phyloP scores from a whole-genome alignment of 2,888 invertebrate species.

The Pteria penguin region DNA sequence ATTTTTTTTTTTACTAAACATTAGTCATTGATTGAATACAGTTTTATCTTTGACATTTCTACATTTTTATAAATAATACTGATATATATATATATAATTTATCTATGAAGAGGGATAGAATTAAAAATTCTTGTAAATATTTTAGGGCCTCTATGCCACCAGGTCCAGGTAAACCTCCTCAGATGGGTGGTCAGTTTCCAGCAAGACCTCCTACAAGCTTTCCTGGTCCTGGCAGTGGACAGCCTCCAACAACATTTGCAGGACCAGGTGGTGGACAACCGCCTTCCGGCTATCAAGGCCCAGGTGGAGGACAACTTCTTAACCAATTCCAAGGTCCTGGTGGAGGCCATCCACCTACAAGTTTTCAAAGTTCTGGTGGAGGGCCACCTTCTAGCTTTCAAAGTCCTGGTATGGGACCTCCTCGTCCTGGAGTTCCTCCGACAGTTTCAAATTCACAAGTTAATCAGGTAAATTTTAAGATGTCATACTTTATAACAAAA shows the following conservation, averaged over 20 bases:
- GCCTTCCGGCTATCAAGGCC: background rate
- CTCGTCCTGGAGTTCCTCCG: too few species aligned
- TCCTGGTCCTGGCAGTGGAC: background rate
- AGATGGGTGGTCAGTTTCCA: constrained; percentile 24
- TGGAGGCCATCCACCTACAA: background rate
- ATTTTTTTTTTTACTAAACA: too few species aligned
- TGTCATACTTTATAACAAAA: too few species aligned
- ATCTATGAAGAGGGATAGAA: background rate
- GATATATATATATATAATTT: too few species aligned
- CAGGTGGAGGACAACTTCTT: background rate
- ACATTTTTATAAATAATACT: too few species aligned
- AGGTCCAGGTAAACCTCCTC: constrained; percentile 37
- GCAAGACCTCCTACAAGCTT: constrained; percentile 7
- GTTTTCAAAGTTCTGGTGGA: background rate
- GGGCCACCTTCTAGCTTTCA: background rate
- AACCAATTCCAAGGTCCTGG: background rate
- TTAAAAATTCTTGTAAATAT: background rate
- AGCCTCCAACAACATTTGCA: background rate
- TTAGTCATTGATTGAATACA: too few species aligned
- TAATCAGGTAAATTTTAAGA: too few species aligned
- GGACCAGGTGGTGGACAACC: background rate
- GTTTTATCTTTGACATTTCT: too few species aligned
- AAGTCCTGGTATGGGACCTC: too few species aligned
- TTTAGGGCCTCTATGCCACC: constrained; percentile 43
- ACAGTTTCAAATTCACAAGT: too few species aligned